Percentiles rank a stretch among this genome's conserved stretches.
These are phyloP conservation scores for Dermochelys coriacea DNA, from an alignment of 2,797 vertebrate species.

Conservation along the genomic window DNA sequence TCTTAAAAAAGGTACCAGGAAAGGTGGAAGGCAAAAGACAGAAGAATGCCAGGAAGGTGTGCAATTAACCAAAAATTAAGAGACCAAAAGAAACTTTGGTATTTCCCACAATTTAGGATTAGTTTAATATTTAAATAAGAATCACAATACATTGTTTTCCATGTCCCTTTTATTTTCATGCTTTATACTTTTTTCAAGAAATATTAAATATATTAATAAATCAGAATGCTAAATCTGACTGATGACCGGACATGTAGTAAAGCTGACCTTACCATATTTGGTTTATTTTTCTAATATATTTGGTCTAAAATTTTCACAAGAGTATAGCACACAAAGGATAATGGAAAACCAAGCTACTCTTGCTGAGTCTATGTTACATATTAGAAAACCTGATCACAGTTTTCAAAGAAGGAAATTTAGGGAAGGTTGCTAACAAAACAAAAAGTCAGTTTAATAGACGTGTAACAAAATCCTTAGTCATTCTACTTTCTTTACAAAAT, in stretches of 20 bases:
- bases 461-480: not conserved
- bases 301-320: too few species aligned
- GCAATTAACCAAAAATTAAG: not conserved
- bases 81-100: not conserved
- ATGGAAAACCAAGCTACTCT: not conserved
- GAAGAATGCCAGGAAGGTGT: accelerated
- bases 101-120: not conserved
- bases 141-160: not conserved
- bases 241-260: too few species aligned
- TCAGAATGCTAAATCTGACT: too few species aligned
- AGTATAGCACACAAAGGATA: too few species aligned
- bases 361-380: not conserved
- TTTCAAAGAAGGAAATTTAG: not conserved
- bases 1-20: not conserved
- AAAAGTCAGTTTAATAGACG: not conserved
- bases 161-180: not conserved
- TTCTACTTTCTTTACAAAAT: not conserved
- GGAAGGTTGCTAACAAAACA: not conserved
- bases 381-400: not conserved
- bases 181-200: too few species aligned
- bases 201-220: too few species aligned
- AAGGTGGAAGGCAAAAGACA: not conserved
- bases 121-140: not conserved
- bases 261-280: too few species aligned
- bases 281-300: too few species aligned